Percentiles rank a stretch among this genome's conserved stretches.
Evolutionary conservation across 2,797 vertebrate genomes (phyloP).

Genomic region (Rhinoraja longicauda): DNA sequence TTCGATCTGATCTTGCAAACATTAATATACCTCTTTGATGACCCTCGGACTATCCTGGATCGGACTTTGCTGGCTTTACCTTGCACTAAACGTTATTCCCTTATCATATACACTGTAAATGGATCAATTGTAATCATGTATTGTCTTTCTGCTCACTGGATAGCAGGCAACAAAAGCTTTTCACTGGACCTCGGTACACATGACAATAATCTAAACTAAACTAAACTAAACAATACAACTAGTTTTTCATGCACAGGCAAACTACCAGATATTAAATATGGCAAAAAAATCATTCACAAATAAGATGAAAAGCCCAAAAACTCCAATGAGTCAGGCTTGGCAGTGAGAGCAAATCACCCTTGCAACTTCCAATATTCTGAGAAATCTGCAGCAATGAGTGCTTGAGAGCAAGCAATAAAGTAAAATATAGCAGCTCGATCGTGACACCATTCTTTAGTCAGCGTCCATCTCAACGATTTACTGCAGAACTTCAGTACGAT

Average conservation of each 20-base stretch:
- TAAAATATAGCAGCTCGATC: neutral
- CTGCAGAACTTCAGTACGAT: neutral
- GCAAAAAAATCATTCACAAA: neutral
- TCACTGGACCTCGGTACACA: too few species aligned
- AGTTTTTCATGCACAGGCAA: neutral
- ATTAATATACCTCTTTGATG: neutral
- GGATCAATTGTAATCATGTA: too few species aligned
- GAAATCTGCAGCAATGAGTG: neutral
- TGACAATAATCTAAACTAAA: too few species aligned
- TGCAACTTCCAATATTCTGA: neutral
- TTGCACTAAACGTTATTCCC: too few species aligned
- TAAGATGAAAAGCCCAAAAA: neutral
- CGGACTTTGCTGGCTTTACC: too few species aligned
- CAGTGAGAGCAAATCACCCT: neutral
- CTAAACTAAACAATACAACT: neutral
- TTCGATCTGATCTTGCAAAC: neutral
- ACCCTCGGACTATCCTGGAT: too few species aligned
- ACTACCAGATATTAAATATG: neutral
- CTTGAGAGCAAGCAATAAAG: neutral
- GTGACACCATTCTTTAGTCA: slow-evolving; percentile 4
- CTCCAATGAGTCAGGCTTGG: neutral
- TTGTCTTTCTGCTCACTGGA: too few species aligned
- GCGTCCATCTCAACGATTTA: slow-evolving; percentile 9
- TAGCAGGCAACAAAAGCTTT: too few species aligned
- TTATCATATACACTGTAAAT: too few species aligned